phyloP scores from a whole-genome alignment of 2,113 vertebrate species.

The Percopsis transmontana region DNA sequence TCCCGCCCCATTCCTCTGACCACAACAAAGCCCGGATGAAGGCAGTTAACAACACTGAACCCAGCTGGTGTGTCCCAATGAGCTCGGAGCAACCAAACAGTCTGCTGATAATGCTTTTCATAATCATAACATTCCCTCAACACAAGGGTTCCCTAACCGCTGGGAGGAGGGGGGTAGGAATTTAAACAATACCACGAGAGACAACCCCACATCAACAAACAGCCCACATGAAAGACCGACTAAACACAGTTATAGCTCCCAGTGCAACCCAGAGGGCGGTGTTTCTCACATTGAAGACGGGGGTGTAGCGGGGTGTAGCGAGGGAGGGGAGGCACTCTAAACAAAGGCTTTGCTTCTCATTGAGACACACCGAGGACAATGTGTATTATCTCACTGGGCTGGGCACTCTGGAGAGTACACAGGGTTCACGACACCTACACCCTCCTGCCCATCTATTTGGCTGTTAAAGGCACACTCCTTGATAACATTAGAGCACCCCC shows the following conservation, averaged over 20 bases:
- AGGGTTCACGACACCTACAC: not conserved
- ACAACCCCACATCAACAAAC: not conserved
- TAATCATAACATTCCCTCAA: not conserved
- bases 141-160: not conserved
- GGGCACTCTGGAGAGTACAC: not conserved
- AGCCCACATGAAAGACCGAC: not conserved
- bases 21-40: constrained; percentile 17
- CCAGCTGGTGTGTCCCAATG: too few relatives aligned
- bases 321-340: not conserved
- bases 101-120: not conserved
- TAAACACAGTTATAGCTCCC: not conserved
- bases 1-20: constrained; percentile 20
- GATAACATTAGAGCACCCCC: not conserved
- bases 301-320: not conserved
- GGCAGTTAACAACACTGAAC: too few relatives aligned
- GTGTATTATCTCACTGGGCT: not conserved
- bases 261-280: not conserved
- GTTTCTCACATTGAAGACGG: not conserved
- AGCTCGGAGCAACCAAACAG: not conserved
- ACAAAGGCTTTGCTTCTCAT: not conserved
- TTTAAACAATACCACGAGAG: not conserved
- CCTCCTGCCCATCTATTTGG: not conserved
- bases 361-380: too few relatives aligned
- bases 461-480: not conserved
- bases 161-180: not conserved